phyloP scores from a whole-genome alignment of 2,113 vertebrate genomes.

The Ornithorhynchus anatinus region DNA sequence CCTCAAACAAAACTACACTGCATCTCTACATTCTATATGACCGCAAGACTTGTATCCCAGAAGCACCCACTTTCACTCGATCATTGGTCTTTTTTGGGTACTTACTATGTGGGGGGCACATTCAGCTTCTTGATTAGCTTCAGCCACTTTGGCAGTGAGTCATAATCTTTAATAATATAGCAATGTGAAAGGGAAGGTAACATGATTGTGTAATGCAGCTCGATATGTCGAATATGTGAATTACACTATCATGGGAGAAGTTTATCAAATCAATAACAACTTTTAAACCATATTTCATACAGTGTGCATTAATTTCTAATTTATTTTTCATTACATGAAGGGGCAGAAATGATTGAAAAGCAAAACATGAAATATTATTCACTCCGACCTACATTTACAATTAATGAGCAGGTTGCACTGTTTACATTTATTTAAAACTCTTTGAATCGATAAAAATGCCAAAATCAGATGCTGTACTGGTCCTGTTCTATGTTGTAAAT shows the following conservation, averaged over 20 bases:
- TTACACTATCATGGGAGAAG: not conserved
- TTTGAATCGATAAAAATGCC: not conserved
- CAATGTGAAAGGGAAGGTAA: not conserved
- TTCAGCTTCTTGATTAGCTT: too few species aligned
- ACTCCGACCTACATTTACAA: not conserved
- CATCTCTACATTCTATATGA: too few species aligned
- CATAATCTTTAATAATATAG: too few species aligned
- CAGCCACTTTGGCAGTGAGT: too few species aligned
- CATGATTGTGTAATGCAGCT: not conserved
- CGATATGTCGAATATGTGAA: not conserved
- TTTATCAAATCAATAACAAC: not conserved
- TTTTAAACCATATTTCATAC: not conserved
- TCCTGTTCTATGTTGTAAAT: not conserved
- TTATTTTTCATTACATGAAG: not conserved
- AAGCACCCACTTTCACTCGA: too few species aligned
- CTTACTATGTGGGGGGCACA: too few species aligned
- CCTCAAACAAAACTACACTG: too few species aligned
- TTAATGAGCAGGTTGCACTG: not conserved
- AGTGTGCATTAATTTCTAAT: not conserved
- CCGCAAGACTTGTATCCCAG: too few species aligned
- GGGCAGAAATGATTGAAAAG: not conserved
- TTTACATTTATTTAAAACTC: too few species aligned
- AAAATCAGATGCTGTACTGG: not conserved
- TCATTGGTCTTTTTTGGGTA: too few species aligned
- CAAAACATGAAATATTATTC: not conserved